phyloP scores from a whole-genome alignment of 1,140 invertebrate species.

The Drosophila pallidifrons region DNA sequence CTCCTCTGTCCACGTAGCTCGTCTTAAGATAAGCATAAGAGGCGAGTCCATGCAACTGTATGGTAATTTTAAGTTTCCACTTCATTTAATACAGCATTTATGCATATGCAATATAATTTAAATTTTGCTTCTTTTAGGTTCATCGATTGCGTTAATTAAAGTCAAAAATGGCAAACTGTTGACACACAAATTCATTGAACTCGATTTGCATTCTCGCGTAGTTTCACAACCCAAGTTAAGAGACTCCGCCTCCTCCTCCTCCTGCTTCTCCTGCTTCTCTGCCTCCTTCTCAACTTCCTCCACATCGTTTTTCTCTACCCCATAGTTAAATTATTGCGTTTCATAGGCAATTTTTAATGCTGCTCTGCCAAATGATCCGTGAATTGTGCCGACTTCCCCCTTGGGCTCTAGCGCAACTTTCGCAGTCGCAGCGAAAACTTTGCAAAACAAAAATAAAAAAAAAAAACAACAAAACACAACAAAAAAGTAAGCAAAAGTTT shows the following conservation, averaged over 20 bases:
- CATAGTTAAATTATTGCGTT: neutral
- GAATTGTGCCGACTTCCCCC: slow-evolving; percentile 35
- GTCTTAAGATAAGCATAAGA: neutral
- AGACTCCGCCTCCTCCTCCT: slow-evolving; percentile 16
- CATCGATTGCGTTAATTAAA: slow-evolving; percentile 57
- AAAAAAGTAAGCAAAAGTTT: slow-evolving; percentile 12
- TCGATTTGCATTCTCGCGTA: slow-evolving; percentile 51
- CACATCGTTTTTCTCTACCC: neutral
- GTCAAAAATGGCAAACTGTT: slow-evolving; percentile 64
- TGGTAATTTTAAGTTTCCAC: slow-evolving; percentile 54
- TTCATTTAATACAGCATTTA: slow-evolving; percentile 49
- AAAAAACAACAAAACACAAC: no score
- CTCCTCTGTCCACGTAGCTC: neutral
- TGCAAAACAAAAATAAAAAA: neutral
- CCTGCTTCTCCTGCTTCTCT: neutral
- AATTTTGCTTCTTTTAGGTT: slow-evolving; percentile 28
- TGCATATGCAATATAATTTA: slow-evolving; percentile 6
- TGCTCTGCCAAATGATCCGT: slow-evolving; percentile 67
- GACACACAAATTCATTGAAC: slow-evolving; percentile 80
- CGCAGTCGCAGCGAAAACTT: slow-evolving; percentile 7
- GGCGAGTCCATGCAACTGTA: slow-evolving; percentile 21
- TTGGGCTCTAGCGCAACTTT: neutral
- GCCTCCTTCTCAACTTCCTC: neutral
- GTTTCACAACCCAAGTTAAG: slow-evolving; percentile 48
- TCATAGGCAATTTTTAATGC: slow-evolving; percentile 14